Base-by-base conservation (phyloP, 1,140 invertebrate species). In the Apis cerana region DNA sequence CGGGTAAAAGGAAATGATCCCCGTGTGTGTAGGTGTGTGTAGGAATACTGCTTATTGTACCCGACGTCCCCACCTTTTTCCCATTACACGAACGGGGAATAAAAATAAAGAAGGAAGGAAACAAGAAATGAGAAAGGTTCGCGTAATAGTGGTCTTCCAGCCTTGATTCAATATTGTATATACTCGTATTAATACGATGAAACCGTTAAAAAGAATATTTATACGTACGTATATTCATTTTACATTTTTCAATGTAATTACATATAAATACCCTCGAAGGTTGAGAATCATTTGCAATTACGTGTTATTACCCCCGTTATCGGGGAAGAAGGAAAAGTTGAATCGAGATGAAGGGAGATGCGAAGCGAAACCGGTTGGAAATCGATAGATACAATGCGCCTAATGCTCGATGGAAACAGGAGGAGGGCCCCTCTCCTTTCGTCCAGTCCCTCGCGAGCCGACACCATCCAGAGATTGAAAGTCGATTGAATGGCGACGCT, bases 381-480 rank as follows among this genome's bases (percentile, higher is more conserved):
- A 88, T 87, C 69, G 86, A 88, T 68, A 59, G 88, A 84, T 69
- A 89, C 84, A 83, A 89, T 88, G 68, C 69, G 52, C 71, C 89
- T 90, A 90, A 89, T 87, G 85, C 84, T 67, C 75, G 52, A 48
- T 75, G 59, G 75, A 83, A 85, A 82, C 74, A 80, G 85, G 67
- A 68, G 78, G 59, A 61, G 77, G 80, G 68, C 23, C 70, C 70
- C 61, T 58, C 61, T 52, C 70, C 80, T 86, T 75, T 64, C 59
- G 62, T 27, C 17, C 64, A 72, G n/a, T 7, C 54, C 64, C 80
- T 68, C 80, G 72, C 81, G 83, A 84, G 67, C 77, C 85, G 85
- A 87, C 88, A 81, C 83, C 78, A 86, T 87, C 81, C 75, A 83
- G 72, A 89, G 84, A 91, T 90, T 89, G 90, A 85, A 90, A 89